Conservation (phyloP, 2,888 invertebrate species). For the Dicyrtomina minuta region DNA sequence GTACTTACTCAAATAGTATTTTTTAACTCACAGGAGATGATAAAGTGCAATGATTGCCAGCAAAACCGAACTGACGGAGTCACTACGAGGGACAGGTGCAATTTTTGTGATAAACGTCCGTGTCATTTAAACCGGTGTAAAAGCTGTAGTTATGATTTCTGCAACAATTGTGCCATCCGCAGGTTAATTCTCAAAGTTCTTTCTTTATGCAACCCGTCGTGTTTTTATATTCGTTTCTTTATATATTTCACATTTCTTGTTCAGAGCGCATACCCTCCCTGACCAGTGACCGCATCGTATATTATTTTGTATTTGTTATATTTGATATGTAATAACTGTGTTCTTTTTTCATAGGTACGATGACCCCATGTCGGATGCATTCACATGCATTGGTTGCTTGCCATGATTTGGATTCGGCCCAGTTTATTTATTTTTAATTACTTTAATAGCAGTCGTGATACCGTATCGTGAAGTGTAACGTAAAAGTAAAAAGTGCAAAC, state of each 20-base stretch:
- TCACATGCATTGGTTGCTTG: conserved; percentile 39
- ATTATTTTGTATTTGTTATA: background rate
- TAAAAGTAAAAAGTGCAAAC: no score
- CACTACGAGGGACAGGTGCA: conserved; percentile 8
- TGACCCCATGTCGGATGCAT: conserved; percentile 30
- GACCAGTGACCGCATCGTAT: no score
- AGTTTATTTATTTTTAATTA: no score
- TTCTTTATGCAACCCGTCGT: no score
- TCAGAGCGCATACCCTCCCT: no score
- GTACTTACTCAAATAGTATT: background rate
- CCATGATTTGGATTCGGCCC: no score
- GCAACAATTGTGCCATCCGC: conserved; percentile 40
- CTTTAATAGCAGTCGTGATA: no score
- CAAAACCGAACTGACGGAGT: conserved; percentile 34
- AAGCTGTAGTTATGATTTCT: conserved; percentile 40
- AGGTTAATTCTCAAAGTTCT: no score
- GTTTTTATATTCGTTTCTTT: no score
- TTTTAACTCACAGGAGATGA: background rate
- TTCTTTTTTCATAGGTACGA: conserved; percentile 39
- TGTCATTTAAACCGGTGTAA: conserved; percentile 46
- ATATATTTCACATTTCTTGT: no score
- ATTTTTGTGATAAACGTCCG: conserved; percentile 41
- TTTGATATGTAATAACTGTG: background rate
- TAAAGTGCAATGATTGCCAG: conserved; percentile 30
- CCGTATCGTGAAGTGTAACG: no score